A percentile compares a stretch with the other conserved stretches of the same genome.
phyloP scores from a whole-genome alignment of 2,797 vertebrate genomes.

The Gymnothorax reevesii region DNA sequence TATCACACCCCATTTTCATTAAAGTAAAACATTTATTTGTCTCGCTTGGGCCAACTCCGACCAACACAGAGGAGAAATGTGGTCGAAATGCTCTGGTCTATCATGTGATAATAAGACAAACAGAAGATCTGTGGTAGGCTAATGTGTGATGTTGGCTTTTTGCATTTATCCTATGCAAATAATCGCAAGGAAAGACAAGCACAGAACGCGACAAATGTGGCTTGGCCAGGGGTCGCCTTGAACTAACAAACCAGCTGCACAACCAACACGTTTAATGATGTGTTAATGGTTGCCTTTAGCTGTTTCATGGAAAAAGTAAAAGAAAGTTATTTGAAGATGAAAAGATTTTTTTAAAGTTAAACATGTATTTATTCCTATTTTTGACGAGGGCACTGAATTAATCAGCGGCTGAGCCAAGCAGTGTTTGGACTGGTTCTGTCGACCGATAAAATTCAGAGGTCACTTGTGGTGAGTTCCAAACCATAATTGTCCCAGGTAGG shows the following conservation, averaged over 20 bases:
- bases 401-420: neutral
- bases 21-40: conserved; percentile 21
- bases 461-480: neutral
- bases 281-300: conserved; percentile 62
- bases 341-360: neutral
- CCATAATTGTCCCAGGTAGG: neutral
- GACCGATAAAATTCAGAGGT: neutral
- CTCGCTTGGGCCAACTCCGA: neutral
- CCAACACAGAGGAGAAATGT: conserved; percentile 41
- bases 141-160: conserved; percentile 58
- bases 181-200: conserved; percentile 56
- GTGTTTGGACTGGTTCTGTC: neutral
- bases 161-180: conserved; percentile 46
- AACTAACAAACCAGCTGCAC: conserved; percentile 57
- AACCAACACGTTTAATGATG: conserved; percentile 55
- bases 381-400: neutral
- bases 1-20: conserved; percentile 1
- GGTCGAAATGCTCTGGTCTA: conserved; percentile 46
- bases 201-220: neutral
- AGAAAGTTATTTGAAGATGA: conserved; percentile 14
- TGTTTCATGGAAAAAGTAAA: conserved; percentile 51
- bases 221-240: conserved; percentile 47
- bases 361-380: neutral
- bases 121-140: conserved; percentile 53
- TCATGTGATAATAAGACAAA: conserved; percentile 39